Evolutionary conservation across 2,797 vertebrate species (phyloP).

Genomic region (Micrastur ruficollis): DNA sequence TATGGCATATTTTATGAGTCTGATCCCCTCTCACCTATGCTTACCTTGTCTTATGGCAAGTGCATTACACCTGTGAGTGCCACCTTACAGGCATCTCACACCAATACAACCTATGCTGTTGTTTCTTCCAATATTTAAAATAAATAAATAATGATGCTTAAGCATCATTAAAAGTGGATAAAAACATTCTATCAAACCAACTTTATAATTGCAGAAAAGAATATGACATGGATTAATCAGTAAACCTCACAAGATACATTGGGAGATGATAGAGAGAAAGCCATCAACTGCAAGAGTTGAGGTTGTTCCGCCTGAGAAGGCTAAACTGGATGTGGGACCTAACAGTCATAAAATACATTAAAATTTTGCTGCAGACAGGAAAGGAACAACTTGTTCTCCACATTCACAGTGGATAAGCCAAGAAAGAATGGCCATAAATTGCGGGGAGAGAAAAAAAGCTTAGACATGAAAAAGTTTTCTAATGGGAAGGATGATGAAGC

Average conservation of each 20-base stretch:
- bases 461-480: not conserved
- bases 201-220: constrained; percentile 43
- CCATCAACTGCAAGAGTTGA: not conserved
- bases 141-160: not conserved
- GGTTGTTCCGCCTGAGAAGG: not conserved
- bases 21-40: not conserved
- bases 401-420: not conserved
- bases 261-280: constrained; percentile 40
- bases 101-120: not conserved
- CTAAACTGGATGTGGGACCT: not conserved
- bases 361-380: not conserved
- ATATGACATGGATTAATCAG: constrained; percentile 28
- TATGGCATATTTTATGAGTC: not conserved
- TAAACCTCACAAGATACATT: constrained; percentile 25
- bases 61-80: not conserved
- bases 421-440: not conserved
- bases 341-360: not conserved
- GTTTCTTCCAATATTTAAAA: not conserved
- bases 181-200: constrained; percentile 37
- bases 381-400: not conserved
- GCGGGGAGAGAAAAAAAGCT: not conserved
- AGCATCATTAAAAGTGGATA: not conserved
- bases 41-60: not conserved
- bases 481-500: not conserved
- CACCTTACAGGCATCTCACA: not conserved